Evolutionary conservation across 2,888 invertebrate species (phyloP), one percentile per base, ranked within the genome.

Genomic region (Drosophila siamana): DNA sequence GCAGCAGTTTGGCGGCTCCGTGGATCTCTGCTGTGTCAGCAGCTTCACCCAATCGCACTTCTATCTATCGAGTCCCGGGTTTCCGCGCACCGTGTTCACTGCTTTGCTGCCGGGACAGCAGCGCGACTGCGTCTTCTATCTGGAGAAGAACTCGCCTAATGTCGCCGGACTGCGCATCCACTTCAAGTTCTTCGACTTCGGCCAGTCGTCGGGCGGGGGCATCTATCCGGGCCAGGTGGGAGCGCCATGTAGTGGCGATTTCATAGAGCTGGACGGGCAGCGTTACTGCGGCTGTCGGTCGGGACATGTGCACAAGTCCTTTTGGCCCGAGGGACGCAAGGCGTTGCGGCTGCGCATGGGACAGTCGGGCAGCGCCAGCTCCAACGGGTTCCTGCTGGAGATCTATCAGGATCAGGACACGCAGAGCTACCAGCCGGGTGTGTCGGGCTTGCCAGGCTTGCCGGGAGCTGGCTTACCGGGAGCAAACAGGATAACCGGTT

Each of bases 261-360:
- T 92, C 76, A 72, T 95, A 2, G 93, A 94, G 85, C 91, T 95
- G 33, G 94, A 94, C 77, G 94, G 93, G 0, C 93, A 93, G 79
- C 91, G 92, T 11, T 92, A 94, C 50, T 94, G 94, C 78, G 94
- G 94, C 0, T 95, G 94, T 75, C 93, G 93, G 52, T 93, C 92
- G 2, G 90, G 91, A 1, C 86, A 89, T 61, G 74, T 88, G 2
- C 84, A 82, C 50, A 89, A 82, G 7, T 73, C 86, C 0, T 80
- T 83, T 43, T 92, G 92, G 91, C 82, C 71, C 3, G 73, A 90
- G n/a, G 86, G 86, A 3, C 89, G 92, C 0, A 94, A 94, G 84
- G 78, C 91, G 0, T 78, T 94, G 43, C 90, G 92, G 5, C 92
- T 93, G 74, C 91, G 90, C 64, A 93, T 92, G 74, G 93, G 93